Evolutionary conservation across 2,113 vertebrate species (phyloP).

Genomic region (Chamaetylas fuelleborni): DNA sequence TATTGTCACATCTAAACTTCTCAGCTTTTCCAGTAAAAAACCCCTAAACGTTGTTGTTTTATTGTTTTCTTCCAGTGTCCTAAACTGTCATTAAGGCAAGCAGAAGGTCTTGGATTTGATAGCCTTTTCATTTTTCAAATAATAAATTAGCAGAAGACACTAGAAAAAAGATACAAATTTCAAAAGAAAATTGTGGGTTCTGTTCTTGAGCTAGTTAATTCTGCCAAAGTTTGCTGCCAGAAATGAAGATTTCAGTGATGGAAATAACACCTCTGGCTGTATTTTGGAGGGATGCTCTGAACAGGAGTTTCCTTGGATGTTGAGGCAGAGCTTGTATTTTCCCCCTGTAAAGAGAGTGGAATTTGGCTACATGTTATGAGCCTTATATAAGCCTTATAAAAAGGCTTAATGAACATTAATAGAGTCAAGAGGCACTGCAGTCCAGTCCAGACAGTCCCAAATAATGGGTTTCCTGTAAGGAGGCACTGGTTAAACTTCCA

Average conservation of each 20-base stretch:
- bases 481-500: neutral
- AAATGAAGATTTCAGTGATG: neutral
- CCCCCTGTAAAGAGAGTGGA: neutral
- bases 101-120: neutral
- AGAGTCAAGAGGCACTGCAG: neutral
- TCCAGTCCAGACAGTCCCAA: neutral
- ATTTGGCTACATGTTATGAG: neutral
- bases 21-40: neutral
- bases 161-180: neutral
- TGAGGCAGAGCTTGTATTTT: neutral
- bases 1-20: neutral
- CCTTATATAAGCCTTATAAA: neutral
- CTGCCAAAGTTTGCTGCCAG: neutral
- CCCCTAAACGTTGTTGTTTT: neutral
- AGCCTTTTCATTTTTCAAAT: neutral
- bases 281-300: neutral
- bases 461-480: neutral
- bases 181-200: neutral
- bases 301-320: neutral
- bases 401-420: neutral
- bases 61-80: neutral
- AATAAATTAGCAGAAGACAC: neutral
- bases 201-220: neutral
- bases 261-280: neutral
- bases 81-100: neutral